phyloP scores from a whole-genome alignment of 2,113 vertebrate species.

The Menidia beryllina region DNA sequence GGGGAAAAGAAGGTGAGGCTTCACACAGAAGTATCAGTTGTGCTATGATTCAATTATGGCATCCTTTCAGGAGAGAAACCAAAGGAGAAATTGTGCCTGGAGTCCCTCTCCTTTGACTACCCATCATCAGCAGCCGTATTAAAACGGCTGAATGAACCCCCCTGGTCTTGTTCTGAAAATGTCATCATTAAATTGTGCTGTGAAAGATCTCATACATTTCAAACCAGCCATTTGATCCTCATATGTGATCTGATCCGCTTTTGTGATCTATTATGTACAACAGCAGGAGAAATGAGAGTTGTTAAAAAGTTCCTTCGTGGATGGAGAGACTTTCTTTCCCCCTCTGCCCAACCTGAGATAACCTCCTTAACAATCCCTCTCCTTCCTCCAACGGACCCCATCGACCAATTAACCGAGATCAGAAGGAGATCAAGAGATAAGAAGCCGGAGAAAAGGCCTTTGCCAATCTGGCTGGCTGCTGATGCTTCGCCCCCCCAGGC shows the following conservation, averaged over 20 bases:
- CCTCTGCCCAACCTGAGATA: constrained; percentile 11
- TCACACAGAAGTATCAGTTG: constrained; percentile 64
- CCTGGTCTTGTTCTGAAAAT: constrained; percentile 49
- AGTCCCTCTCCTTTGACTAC: constrained; percentile 49
- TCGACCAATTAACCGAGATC: constrained; percentile 48
- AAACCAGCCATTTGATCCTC: constrained; percentile 67
- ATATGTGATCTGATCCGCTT: constrained; percentile 65
- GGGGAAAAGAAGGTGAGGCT: not conserved
- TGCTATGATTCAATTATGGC: constrained; percentile 66
- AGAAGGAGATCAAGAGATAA: constrained; percentile 27
- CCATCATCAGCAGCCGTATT: constrained; percentile 39
- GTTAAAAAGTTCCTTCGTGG: constrained; percentile 27
- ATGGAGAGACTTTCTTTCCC: not conserved
- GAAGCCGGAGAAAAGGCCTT: constrained; percentile 18
- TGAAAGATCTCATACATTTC: constrained; percentile 50
- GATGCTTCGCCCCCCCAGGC: not conserved
- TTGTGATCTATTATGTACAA: constrained; percentile 83
- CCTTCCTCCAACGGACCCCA: constrained; percentile 20
- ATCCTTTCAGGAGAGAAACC: constrained; percentile 45
- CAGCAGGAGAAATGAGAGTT: constrained; percentile 12
- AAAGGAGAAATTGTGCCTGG: constrained; percentile 60
- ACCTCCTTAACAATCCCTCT: not conserved
- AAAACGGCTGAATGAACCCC: constrained; percentile 42
- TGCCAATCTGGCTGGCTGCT: constrained; percentile 8
- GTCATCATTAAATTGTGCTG: constrained; percentile 74